These are phyloP conservation scores for Euwallacea fornicatus DNA, from an alignment of 1,140 invertebrate species.

Conservation along the genomic window DNA sequence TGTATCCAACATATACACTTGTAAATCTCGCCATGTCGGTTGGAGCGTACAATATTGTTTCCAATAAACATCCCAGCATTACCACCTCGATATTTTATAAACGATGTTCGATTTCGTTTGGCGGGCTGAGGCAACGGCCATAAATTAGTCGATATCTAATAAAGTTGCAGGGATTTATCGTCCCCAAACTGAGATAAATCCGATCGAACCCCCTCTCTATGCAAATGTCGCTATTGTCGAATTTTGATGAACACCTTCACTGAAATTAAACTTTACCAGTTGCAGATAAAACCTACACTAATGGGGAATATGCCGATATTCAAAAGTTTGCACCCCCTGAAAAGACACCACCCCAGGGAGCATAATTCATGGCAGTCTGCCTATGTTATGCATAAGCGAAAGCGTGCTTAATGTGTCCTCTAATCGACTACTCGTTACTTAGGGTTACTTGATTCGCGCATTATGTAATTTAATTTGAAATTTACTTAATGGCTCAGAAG, in stretches of 20 bases:
- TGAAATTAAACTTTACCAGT: not conserved
- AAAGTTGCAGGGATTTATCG: constrained; percentile 54
- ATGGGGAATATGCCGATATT: not conserved
- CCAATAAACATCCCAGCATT: constrained; percentile 38
- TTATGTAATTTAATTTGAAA: constrained; percentile 33
- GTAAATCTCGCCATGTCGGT: not conserved
- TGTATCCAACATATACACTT: too few relatives aligned
- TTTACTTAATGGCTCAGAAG: constrained; percentile 29
- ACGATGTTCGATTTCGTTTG: constrained; percentile 47
- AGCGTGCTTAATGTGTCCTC: constrained; percentile 10
- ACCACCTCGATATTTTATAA: constrained; percentile 48
- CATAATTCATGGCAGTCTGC: not conserved
- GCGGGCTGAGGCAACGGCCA: constrained; percentile 47
- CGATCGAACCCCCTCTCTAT: constrained; percentile 45
- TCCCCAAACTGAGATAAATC: constrained; percentile 49
- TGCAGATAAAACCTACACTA: not conserved
- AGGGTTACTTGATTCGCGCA: constrained; percentile 28
- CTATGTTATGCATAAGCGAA: constrained; percentile 11
- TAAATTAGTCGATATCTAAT: constrained; percentile 55
- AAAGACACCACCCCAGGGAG: constrained; percentile 1
- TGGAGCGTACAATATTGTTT: constrained; percentile 27
- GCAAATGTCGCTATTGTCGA: constrained; percentile 39
- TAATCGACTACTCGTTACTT: constrained; percentile 23
- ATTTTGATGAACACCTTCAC: too few relatives aligned
- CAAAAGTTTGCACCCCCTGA: not conserved